A percentile compares a stretch with the other conserved stretches of the same genome.
Conservation (phyloP, 2,797 vertebrate species). For the Typhlichthys subterraneus region DNA sequence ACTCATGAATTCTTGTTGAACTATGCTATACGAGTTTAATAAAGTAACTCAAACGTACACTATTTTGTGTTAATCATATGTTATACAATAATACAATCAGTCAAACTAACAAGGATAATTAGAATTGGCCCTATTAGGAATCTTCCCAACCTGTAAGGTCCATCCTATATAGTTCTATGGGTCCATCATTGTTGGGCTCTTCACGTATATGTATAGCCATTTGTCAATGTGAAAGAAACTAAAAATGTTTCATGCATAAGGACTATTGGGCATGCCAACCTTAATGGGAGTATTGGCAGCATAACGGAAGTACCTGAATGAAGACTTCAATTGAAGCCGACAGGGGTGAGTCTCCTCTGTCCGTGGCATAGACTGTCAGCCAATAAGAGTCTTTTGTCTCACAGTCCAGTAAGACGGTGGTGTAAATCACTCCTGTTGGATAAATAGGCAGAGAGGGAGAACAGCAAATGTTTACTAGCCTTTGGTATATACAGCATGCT, state of each 20-base stretch:
- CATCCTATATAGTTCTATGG: too few relatives aligned
- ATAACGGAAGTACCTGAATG: slow-evolving; percentile 77
- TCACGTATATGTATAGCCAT: not conserved
- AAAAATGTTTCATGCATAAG: not conserved
- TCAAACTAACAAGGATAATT: not conserved
- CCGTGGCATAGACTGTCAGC: slow-evolving; percentile 90
- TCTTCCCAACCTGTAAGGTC: not conserved
- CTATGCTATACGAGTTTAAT: not conserved
- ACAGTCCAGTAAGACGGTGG: slow-evolving; percentile 90
- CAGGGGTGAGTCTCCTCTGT: slow-evolving; percentile 86
- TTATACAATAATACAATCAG: not conserved
- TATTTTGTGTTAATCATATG: too few relatives aligned
- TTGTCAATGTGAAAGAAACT: not conserved
- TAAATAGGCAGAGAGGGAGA: slow-evolving; percentile 32
- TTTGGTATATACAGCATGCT: slow-evolving; percentile 13
- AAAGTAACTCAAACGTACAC: not conserved
- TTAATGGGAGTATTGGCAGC: slow-evolving; percentile 8
- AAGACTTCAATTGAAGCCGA: slow-evolving; percentile 93
- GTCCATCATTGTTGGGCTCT: not conserved
- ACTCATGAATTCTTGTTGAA: not conserved
- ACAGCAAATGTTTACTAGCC: slow-evolving; percentile 20
- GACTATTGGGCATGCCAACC: slow-evolving; percentile 14
- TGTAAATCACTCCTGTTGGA: slow-evolving; percentile 89
- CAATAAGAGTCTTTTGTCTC: slow-evolving; percentile 93
- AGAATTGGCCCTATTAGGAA: not conserved